phyloP scores from a whole-genome alignment of 2,113 vertebrate genomes.

The Apus apus region DNA sequence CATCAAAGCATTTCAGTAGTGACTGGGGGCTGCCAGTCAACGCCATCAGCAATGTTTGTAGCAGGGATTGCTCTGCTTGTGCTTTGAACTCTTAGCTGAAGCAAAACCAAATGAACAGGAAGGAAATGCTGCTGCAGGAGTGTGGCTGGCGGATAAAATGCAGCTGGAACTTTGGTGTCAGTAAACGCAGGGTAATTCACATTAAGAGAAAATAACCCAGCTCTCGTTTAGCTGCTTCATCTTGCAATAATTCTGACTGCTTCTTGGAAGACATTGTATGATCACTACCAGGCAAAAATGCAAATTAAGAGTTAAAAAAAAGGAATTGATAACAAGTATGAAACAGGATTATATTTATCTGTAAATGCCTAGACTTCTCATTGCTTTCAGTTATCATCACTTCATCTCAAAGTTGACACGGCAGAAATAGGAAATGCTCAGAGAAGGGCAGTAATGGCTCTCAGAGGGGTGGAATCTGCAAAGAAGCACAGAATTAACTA shows the following conservation, averaged over 20 bases:
- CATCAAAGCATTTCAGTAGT: neutral
- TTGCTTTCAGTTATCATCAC: neutral
- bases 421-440: neutral
- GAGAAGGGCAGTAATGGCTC: neutral
- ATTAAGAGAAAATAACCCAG: neutral
- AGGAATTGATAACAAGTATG: neutral
- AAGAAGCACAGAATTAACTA: neutral
- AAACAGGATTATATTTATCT: neutral
- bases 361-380: neutral
- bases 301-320: neutral
- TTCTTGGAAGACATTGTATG: neutral
- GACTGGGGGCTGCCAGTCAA: neutral
- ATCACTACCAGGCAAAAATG: neutral
- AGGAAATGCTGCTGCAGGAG: neutral
- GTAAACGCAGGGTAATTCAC: neutral
- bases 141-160: neutral
- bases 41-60: fast-evolving
- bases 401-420: neutral
- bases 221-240: neutral
- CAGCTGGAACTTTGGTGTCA: neutral
- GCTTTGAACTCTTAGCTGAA: neutral
- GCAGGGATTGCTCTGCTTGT: neutral
- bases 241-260: neutral
- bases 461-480: neutral
- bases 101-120: neutral